Conservation (phyloP, 2,113 vertebrate species). For the Tragelaphus strepsiceros region DNA sequence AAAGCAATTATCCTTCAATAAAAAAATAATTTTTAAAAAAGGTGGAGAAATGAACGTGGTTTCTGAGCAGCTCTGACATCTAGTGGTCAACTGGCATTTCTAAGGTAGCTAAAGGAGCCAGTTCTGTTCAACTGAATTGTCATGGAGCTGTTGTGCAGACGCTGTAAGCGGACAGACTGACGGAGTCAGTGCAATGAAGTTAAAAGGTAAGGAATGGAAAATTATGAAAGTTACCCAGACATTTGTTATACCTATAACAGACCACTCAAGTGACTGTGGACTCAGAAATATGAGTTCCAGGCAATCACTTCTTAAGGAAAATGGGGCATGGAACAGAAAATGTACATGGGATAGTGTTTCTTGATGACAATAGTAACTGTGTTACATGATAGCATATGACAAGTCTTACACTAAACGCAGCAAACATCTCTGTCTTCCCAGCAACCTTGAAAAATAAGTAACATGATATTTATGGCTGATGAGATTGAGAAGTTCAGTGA, state of each 20-base stretch:
- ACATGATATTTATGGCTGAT: background rate
- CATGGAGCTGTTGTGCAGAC: background rate
- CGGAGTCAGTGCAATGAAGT: background rate
- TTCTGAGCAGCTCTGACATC: slow-evolving; percentile 54
- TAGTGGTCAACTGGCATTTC: slow-evolving; percentile 36
- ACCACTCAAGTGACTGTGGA: no score
- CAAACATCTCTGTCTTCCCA: background rate
- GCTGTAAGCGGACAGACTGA: rapidly evolving
- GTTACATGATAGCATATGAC: background rate
- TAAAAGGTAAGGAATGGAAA: background rate
- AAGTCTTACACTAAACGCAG: background rate
- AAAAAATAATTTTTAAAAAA: background rate
- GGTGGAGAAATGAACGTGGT: background rate
- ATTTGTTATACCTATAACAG: no score
- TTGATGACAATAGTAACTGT: background rate
- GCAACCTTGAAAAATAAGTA: background rate
- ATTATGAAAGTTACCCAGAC: background rate
- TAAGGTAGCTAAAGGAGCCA: background rate
- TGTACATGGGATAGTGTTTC: rapidly evolving
- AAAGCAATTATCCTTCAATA: background rate
- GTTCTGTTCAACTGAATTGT: background rate
- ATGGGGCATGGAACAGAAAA: background rate
- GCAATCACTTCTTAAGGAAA: background rate
- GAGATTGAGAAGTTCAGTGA: background rate
- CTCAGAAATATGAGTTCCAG: background rate